These are phyloP conservation scores for Drosophila phalerata DNA, from an alignment of 2,888 invertebrate genomes.

Conservation along the genomic window DNA sequence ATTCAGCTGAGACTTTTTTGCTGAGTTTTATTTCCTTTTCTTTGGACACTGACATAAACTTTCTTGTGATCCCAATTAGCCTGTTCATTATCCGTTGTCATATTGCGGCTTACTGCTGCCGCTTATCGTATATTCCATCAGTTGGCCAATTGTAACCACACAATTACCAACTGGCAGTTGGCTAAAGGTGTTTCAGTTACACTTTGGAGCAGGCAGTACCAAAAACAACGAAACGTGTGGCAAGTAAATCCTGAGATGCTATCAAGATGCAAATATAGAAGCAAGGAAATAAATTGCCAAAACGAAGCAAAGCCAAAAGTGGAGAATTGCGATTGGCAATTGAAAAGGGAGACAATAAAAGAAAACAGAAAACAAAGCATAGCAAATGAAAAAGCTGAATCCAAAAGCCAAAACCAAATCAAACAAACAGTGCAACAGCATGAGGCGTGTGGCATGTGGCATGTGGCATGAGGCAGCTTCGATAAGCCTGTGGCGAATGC, in stretches of 20 bases:
- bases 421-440: conserved; percentile 50
- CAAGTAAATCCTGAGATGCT: conserved; percentile 13
- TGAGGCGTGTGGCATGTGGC: conserved; percentile 5
- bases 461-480: conserved; percentile 10
- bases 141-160: conserved; percentile 10
- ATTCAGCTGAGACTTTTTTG: not conserved
- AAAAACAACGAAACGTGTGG: conserved; percentile 8
- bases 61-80: conserved; percentile 32
- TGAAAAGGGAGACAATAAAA: conserved; percentile 25
- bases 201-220: not conserved
- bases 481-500: conserved; percentile 60
- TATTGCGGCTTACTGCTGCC: conserved; percentile 27
- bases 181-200: conserved; percentile 32
- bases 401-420: conserved; percentile 41
- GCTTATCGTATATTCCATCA: conserved; percentile 9
- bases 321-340: conserved; percentile 20
- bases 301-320: not conserved
- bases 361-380: conserved; percentile 21
- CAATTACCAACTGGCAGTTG: conserved; percentile 34
- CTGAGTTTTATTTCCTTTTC: not conserved
- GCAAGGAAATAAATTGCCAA: conserved; percentile 2
- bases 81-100: conserved; percentile 38
- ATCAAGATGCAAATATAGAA: conserved; percentile 23
- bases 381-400: conserved; percentile 34
- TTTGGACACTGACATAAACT: not conserved